Evolutionary conservation across 1,140 invertebrate species (phyloP), one percentile per base, ranked within the genome.

Genomic region (Trichogramma pretiosum): DNA sequence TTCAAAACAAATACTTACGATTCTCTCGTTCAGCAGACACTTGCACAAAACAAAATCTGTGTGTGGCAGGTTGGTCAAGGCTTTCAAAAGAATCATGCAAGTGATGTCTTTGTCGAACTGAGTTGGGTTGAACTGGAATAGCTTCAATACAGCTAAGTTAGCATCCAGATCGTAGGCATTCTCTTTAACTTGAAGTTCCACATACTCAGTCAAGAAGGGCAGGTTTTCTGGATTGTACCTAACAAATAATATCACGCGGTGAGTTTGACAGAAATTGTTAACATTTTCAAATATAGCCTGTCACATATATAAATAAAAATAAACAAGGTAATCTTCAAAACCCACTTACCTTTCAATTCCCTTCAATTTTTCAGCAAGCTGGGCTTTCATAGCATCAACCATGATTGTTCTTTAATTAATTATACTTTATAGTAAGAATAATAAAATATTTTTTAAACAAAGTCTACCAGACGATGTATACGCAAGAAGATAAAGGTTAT

Each of bases 21-120:
- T 84, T 64, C 81, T 80, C 57, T 89, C 84, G 54, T 87, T 84
- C 42, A 98, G 76, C 22, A 98, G 77, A 72, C 92, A 96, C 74
- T 97, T 97, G 74, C 93, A 97, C 32, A 98, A 72, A 22, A 93
- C 89, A 67, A 98, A 97, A 74, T 98, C 94, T 14, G 93, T 93
- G 59, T 97, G 90, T 8, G 94, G 94, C 52, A 97, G 80, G 74
- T 97, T 97, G 10, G 93, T 96, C 9, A 98, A 71, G 2, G 93
- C 92, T 65, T 98, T 98, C 39, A 98, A 62, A 9, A 98, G 72
- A 64, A 98, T 95, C 56, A 89, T 79, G 33, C 76, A 77, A 5
- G 87, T 89, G 16, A 95, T 84, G 38, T 85, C 79, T 36, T 81
- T 76, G 61, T 94, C 85, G 57, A 90, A 92, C 54, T 81, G 77